Percentiles rank a stretch among this genome's conserved stretches.
Evolutionary conservation across 2,113 vertebrate genomes (phyloP).

Genomic region (Phaethornis superciliosus): DNA sequence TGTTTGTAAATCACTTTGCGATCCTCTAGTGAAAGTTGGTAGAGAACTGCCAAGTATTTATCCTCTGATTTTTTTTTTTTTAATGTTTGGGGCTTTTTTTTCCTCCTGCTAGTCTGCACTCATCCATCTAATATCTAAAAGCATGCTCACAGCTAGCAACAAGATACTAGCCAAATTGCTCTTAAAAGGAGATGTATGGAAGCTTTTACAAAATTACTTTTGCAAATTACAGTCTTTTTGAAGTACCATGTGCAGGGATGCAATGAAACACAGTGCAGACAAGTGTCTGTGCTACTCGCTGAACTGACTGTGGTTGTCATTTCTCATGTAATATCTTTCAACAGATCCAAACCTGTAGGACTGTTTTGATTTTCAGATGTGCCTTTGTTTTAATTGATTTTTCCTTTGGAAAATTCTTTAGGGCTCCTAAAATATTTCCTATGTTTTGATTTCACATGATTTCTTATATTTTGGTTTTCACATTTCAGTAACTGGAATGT

Average conservation of each 20-base stretch:
- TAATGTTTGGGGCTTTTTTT: neutral
- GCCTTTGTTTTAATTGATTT: constrained; percentile 39
- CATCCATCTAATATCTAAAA: constrained; percentile 65
- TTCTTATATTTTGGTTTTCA: neutral
- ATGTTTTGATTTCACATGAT: neutral
- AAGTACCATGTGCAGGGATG: constrained; percentile 2
- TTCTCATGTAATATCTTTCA: constrained; percentile 11
- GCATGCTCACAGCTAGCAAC: constrained; percentile 19
- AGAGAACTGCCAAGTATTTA: constrained; percentile 62
- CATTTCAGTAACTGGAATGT: neutral
- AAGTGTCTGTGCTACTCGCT: neutral
- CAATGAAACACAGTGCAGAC: neutral
- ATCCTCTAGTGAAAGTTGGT: constrained; percentile 53
- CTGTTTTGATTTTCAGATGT: constrained; percentile 28
- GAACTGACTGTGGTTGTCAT: neutral
- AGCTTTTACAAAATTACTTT: constrained; percentile 51
- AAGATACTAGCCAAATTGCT: constrained; percentile 60
- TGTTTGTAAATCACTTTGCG: constrained; percentile 59
- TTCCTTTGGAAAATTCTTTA: neutral
- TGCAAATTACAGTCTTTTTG: constrained; percentile 26
- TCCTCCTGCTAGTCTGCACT: neutral
- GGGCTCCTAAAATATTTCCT: neutral
- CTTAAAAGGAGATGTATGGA: constrained; percentile 26
- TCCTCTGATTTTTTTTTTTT: neutral
- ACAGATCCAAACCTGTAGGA: neutral